Evolutionary conservation across 2,797 vertebrate species (phyloP), one percentile per base, ranked within the genome.

Genomic region (Pygocentrus nattereri): DNA sequence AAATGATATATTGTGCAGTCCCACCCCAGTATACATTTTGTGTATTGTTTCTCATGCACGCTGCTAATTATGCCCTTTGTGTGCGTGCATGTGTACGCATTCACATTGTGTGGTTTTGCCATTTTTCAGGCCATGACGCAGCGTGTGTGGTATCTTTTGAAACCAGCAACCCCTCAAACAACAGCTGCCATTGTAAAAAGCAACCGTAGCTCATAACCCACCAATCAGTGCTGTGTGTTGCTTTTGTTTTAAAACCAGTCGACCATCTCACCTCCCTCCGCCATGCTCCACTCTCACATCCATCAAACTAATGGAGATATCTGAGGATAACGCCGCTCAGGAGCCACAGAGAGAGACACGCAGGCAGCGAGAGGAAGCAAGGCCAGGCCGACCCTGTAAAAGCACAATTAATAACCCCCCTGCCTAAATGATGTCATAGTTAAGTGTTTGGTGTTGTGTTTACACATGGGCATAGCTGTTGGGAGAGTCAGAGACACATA

Each of bases 401-500:
- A 92, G 90, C 90, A 85, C 93, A 91, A 94, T 95, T 93, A 93
- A 95, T 95, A 94, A 93, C 91, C 59, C 85, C 65, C 12, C 62
- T 38, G 80, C 44, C 79, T 86, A 90, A 90, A 93, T 95, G 93
- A 95, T 94, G 93, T 95, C 94, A 95, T 93, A 92, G 92, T 93
- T 94, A 95, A 95, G 94, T 95, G 94, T 95, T 93, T 93, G 93
- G 89, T 90, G 89, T 94, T 93, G 90, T 94, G 93, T 94, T 95
- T 94, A 94, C 92, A 94, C 91, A 90, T 91, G 86, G 85, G 74
- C 83, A 50, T 58, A 50, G 84, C 87, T 87, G 89, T 90, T 89
- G 78, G 87, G 30, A 11, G 84, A 81, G 47, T 89, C 75, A 82
- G 30, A 65, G 30, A 18, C 62, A 38, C 31, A 30, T 23, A 38